Conservation (phyloP, 1,140 invertebrate species). For the Bilobella aurantiaca region DNA sequence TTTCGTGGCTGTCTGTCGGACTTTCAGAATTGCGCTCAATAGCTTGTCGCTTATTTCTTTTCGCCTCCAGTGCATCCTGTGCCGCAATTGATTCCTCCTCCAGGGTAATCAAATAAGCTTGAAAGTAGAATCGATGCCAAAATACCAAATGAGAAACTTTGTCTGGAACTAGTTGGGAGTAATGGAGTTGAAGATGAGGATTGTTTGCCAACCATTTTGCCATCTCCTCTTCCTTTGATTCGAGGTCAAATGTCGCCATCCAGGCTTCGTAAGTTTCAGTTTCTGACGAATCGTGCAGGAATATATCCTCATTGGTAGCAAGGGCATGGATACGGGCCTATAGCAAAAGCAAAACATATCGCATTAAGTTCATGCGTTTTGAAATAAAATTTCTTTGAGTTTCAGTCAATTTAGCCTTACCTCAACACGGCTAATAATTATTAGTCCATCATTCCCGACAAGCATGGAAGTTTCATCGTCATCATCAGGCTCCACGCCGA, state of each 20-base stretch:
- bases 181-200: conserved; percentile 29
- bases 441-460: background rate
- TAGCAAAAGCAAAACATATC: background rate
- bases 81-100: conserved; percentile 10
- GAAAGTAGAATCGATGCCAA: conserved; percentile 33
- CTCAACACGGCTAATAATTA: conserved; percentile 19
- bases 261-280: conserved; percentile 26
- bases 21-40: conserved; percentile 2
- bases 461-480: conserved; percentile 27
- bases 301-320: conserved; percentile 22
- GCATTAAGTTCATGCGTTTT: too few relatives aligned
- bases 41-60: background rate
- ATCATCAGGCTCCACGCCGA: conserved; percentile 33
- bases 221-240: conserved; percentile 24
- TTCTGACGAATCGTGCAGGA: conserved; percentile 27
- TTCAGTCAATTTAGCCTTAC: conserved; percentile 2
- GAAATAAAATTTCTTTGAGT: background rate
- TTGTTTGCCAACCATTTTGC: conserved; percentile 17
- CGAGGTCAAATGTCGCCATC: conserved; percentile 29
- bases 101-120: conserved; percentile 25
- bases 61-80: background rate
- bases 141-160: conserved; percentile 31
- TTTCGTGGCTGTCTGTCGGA: background rate
- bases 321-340: conserved; percentile 29
- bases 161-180: conserved; percentile 28